These are phyloP conservation scores for Mythimna lalbum DNA, from an alignment of 2,888 invertebrate genomes.

Conservation along the genomic window DNA sequence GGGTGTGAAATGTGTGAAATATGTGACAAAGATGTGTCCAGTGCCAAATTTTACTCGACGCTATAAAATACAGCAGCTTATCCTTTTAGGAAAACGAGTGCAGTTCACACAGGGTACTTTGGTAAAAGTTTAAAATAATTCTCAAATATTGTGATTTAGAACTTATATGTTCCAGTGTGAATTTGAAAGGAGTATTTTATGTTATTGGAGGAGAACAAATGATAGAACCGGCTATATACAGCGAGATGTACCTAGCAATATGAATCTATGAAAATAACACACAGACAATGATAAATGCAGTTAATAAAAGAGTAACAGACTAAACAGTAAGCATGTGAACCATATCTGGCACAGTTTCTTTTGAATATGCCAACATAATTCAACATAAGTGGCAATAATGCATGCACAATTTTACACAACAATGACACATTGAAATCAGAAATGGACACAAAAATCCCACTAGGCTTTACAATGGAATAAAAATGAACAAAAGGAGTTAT, in stretches of 20 bases:
- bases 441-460: constrained; percentile 26
- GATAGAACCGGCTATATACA: neutral
- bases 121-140: constrained; percentile 8
- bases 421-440: constrained; percentile 34
- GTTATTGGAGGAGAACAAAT: neutral
- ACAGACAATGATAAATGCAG: neutral
- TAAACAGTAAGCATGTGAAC: neutral
- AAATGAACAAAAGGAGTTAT: constrained; percentile 16
- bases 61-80: constrained; percentile 31
- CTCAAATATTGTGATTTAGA: neutral
- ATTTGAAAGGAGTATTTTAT: neutral
- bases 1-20: constrained; percentile 26
- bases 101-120: constrained; percentile 13
- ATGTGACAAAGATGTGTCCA: constrained; percentile 17
- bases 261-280: neutral
- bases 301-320: neutral
- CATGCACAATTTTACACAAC: constrained; percentile 35
- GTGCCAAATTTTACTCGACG: constrained; percentile 19
- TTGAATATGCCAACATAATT: constrained; percentile 17
- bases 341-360: constrained; percentile 5
- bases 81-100: constrained; percentile 13
- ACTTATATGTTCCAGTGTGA: neutral
- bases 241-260: too few relatives aligned
- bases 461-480: constrained; percentile 14
- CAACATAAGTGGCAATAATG: constrained; percentile 24